phyloP scores from a whole-genome alignment of 2,797 vertebrate species.

The Aldrovandia affinis region DNA sequence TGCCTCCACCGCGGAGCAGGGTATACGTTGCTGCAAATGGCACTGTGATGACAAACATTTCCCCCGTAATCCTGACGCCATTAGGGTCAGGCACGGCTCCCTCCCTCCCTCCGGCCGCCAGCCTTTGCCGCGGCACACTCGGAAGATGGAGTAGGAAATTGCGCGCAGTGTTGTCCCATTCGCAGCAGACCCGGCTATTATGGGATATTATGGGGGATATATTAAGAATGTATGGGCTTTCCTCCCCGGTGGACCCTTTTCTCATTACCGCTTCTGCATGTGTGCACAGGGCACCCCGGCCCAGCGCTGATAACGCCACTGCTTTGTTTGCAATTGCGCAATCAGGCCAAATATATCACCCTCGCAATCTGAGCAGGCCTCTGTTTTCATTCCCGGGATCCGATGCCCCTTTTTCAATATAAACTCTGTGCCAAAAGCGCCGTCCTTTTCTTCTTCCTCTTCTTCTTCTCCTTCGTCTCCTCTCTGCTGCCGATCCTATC shows the following conservation, averaged over 20 bases:
- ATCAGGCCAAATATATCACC: background rate
- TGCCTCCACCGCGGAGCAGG: constrained; percentile 21
- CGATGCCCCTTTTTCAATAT: constrained; percentile 20
- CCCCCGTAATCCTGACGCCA: constrained; percentile 49
- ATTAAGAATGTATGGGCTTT: background rate
- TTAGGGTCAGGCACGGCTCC: constrained; percentile 41
- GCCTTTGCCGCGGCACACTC: background rate
- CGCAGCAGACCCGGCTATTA: background rate
- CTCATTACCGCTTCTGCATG: background rate
- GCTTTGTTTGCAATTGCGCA: constrained; percentile 8
- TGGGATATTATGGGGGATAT: background rate
- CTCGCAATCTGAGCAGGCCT: background rate
- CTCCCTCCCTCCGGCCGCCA: constrained; percentile 8
- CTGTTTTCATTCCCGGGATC: constrained; percentile 18
- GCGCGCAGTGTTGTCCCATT: background rate
- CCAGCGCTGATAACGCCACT: background rate
- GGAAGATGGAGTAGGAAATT: background rate
- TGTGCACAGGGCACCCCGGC: background rate
- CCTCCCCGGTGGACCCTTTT: background rate
- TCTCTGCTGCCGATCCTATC: constrained; percentile 4
- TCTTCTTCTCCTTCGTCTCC: background rate
- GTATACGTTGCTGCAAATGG: constrained; percentile 50
- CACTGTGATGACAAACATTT: constrained; percentile 56
- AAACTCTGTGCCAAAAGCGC: constrained; percentile 17
- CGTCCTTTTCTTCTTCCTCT: background rate